Evolutionary conservation across 2,113 vertebrate genomes (phyloP).

Genomic region (Silurus meridionalis): DNA sequence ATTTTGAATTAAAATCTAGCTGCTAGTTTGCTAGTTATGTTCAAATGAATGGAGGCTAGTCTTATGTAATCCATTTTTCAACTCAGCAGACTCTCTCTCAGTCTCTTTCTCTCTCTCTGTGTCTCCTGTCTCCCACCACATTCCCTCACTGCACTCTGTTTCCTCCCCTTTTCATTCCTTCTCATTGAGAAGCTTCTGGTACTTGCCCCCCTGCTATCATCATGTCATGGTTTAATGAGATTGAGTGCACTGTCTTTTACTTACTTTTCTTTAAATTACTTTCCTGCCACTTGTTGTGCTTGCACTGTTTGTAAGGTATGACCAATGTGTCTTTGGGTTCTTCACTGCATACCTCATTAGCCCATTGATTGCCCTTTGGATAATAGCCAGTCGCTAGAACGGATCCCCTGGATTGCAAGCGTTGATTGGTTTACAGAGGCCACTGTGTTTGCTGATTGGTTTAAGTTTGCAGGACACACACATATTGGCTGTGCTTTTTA

Average conservation of each 20-base stretch:
- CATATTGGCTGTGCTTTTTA: constrained; percentile 42
- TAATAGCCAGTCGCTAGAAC: constrained; percentile 22
- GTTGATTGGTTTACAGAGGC: constrained; percentile 43
- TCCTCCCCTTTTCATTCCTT: constrained; percentile 24
- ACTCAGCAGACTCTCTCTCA: constrained; percentile 3
- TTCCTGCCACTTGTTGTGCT: constrained; percentile 32
- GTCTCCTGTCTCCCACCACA: neutral
- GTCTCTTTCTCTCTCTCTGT: constrained; percentile 21
- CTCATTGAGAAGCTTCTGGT: constrained; percentile 49
- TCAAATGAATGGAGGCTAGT: constrained; percentile 22
- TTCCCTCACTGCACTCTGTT: neutral
- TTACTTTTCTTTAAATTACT: neutral
- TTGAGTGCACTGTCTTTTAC: constrained; percentile 31
- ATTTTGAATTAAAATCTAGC: neutral
- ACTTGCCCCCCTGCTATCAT: constrained; percentile 21
- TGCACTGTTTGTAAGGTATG: neutral
- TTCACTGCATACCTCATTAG: constrained; percentile 23
- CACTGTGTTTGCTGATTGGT: constrained; percentile 41
- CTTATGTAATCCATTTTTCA: constrained; percentile 46
- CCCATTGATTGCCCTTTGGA: constrained; percentile 39
- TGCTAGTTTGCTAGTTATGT: neutral
- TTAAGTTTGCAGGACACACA: constrained; percentile 29
- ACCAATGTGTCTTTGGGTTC: constrained; percentile 26
- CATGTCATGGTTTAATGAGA: constrained; percentile 38
- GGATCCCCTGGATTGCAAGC: constrained; percentile 10